Evolutionary conservation across 2,113 vertebrate genomes (phyloP), one percentile per base, ranked within the genome.

Genomic region (Corythoichthys haematopterus): DNA sequence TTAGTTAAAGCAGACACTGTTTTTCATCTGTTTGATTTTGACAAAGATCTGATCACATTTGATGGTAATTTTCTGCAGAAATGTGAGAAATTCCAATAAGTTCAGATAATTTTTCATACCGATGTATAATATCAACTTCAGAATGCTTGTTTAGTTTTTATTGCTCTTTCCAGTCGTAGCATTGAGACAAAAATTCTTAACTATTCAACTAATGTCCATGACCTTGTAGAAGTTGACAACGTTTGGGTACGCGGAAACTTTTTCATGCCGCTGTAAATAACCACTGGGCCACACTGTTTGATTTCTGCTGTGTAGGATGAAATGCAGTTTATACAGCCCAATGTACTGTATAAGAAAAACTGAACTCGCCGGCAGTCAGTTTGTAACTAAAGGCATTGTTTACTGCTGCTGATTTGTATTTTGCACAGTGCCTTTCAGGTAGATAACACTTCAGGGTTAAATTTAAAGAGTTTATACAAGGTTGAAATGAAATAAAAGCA

Each of bases 401-500:
- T 28, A 61, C 59, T 5, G 1, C 43, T 8, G 6, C 12, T 62
- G 2, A 20, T 16, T 62, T 46, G 20, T 45, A 28, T 62, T 62
- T 62, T 7, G 60, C 43, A 33, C n/a, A 14, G 43, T 33, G 40
- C 11, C 40, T 62, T 33, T 7, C 40, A 33, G 28, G 60, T 33
- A 46, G 40, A 46, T 46, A 28, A 33, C 11, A 28, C 20, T 33
- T 33, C 20, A 14, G 6, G 60, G 11, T 62, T 33, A 2, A 2
- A 62, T 28, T 33, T 33, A 33, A 62, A 45, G 4, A n/a, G 59
- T 57, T 57, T 57, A 36, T 12, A 15, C 33, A 36, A 36, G 55
- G 33, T 69, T 45, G 33, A 65, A 36, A 55, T 73, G 2, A 66
- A 79, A 81, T 43, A 55, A 66, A 70, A 64, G 53, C 61, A 15